These are phyloP conservation scores for Parthenolecanium corni DNA, from an alignment of 2,888 invertebrate species.

Conservation along the genomic window DNA sequence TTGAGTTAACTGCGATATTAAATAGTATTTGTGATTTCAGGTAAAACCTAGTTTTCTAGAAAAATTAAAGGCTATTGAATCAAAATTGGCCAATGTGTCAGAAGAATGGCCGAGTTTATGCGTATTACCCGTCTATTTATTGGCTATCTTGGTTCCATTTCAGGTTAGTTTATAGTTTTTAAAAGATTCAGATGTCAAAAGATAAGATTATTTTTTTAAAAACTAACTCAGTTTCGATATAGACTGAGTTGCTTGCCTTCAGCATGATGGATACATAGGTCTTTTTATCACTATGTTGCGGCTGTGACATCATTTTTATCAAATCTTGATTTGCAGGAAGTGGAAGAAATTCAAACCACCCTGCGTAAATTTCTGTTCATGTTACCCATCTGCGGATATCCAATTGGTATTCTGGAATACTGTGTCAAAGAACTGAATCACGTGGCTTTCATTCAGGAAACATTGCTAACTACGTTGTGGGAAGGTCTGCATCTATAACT, in stretches of 20 bases:
- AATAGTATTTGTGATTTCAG: slow-evolving; percentile 32
- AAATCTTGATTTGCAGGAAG: slow-evolving; percentile 8
- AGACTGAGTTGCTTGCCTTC: too few relatives aligned
- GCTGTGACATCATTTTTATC: too few relatives aligned
- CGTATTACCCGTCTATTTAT: slow-evolving; percentile 35
- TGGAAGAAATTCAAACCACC: slow-evolving; percentile 29
- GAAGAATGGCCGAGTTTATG: slow-evolving; percentile 33
- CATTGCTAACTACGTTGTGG: slow-evolving; percentile 53
- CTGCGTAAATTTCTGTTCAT: slow-evolving; percentile 39
- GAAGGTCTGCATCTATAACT: slow-evolving; percentile 49
- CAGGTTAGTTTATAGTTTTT: slow-evolving; percentile 34
- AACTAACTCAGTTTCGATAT: neutral
- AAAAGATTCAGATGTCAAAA: too few relatives aligned
- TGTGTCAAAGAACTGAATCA: slow-evolving; percentile 39
- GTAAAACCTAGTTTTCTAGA: slow-evolving; percentile 48
- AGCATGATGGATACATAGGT: too few relatives aligned
- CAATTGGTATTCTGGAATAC: slow-evolving; percentile 40
- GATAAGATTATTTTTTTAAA: neutral
- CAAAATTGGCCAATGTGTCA: slow-evolving; percentile 34
- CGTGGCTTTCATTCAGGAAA: slow-evolving; percentile 42
- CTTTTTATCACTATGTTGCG: too few relatives aligned
- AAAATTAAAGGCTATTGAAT: slow-evolving; percentile 49
- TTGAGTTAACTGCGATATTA: neutral
- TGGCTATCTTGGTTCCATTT: slow-evolving; percentile 35
- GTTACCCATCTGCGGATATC: slow-evolving; percentile 44